Conservation (phyloP, 2,113 vertebrate genomes). For the Mobula birostris region DNA sequence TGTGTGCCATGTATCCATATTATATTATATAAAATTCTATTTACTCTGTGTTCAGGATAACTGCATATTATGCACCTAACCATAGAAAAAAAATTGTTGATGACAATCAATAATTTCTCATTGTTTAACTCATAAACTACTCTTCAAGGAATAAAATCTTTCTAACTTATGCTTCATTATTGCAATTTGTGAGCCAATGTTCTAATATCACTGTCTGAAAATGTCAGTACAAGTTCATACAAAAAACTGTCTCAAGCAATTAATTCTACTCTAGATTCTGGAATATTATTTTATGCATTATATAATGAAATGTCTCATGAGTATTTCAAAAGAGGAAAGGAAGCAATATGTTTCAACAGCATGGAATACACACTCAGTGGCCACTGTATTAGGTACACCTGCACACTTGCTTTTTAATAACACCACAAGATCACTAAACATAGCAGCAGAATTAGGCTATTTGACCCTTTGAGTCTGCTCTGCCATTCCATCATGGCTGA, state of each 20-base stretch:
- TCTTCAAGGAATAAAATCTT: background rate
- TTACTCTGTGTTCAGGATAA: background rate
- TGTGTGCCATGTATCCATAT: background rate
- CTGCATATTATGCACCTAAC: too few species aligned
- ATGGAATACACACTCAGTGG: background rate
- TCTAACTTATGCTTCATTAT: background rate
- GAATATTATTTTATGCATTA: background rate
- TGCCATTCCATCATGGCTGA: too few species aligned
- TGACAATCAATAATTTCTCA: background rate
- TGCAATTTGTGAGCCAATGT: too few species aligned
- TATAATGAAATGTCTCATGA: background rate
- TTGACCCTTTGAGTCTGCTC: too few species aligned
- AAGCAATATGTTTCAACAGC: background rate
- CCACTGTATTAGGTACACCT: too few species aligned
- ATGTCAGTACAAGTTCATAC: background rate
- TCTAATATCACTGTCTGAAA: background rate
- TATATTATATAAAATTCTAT: background rate
- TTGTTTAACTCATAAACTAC: background rate
- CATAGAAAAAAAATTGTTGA: background rate
- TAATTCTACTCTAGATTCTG: background rate
- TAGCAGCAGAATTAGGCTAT: too few species aligned
- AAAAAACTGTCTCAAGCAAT: conserved; percentile 26
- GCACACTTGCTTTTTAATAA: too few species aligned
- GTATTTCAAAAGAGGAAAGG: background rate
- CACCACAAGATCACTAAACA: too few species aligned